phyloP scores from a whole-genome alignment of 2,797 vertebrate species.

The Poecilia velifera region DNA sequence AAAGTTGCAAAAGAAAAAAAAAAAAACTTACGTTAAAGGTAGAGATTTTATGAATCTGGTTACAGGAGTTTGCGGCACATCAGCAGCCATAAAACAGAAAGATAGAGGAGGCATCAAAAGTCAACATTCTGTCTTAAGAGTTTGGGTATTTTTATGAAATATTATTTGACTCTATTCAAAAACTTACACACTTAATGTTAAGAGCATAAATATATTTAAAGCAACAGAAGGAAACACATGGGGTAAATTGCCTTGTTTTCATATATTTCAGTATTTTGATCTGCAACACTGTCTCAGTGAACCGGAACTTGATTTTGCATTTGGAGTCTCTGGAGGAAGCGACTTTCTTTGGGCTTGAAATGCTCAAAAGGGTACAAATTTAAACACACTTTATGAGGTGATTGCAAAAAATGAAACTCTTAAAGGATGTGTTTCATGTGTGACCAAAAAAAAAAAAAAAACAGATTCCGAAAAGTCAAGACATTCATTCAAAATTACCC shows the following conservation, averaged over 20 bases:
- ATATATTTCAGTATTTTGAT: not conserved
- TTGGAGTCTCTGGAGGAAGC: not conserved
- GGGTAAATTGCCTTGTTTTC: not conserved
- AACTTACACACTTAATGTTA: not conserved
- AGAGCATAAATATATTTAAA: not conserved
- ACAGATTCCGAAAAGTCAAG: conserved; percentile 56
- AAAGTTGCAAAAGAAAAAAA: not conserved
- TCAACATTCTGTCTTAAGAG: not conserved
- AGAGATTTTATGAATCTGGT: not conserved
- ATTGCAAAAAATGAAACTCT: conserved; percentile 45
- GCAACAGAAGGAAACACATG: not conserved
- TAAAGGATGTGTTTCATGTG: conserved; percentile 54
- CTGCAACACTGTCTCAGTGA: not conserved
- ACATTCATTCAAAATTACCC: conserved; percentile 69
- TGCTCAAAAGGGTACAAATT: not conserved
- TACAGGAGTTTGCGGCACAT: not conserved
- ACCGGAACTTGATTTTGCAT: not conserved
- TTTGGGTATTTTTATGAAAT: not conserved
- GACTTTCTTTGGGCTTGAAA: not conserved
- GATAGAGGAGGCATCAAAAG: not conserved
- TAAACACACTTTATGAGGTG: not conserved
- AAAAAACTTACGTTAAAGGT: not conserved
- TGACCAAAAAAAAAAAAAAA: conserved; percentile 30
- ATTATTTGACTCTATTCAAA: not conserved
- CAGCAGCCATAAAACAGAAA: not conserved